Percentiles rank a stretch among this genome's conserved stretches.
Conservation (phyloP, 2,888 invertebrate species). For the Pheosia tremula region DNA sequence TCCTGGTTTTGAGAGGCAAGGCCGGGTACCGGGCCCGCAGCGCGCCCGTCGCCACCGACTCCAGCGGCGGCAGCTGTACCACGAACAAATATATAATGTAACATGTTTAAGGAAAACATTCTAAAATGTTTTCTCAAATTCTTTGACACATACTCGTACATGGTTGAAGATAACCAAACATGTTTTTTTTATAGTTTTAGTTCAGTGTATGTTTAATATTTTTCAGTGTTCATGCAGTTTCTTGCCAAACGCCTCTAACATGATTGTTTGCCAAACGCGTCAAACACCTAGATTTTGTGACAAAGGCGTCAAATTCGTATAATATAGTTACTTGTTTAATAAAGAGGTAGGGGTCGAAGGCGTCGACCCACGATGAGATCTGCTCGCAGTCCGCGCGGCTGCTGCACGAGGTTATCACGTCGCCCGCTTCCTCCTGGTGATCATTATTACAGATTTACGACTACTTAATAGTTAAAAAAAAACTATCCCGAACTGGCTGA, state of each 20-base stretch:
- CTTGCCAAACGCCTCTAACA: too few species aligned
- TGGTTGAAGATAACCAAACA: too few species aligned
- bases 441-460: background rate
- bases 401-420: constrained; percentile 76
- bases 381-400: constrained; percentile 70
- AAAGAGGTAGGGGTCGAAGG: constrained; percentile 95
- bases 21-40: constrained; percentile 88
- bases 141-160: too few species aligned
- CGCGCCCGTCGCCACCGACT: constrained; percentile 71
- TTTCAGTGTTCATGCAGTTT: too few species aligned
- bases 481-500: too few species aligned
- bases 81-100: constrained; percentile 28
- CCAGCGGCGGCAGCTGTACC: constrained; percentile 73
- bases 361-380: constrained; percentile 85
- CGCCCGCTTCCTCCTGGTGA: constrained; percentile 67
- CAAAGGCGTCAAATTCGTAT: too few species aligned
- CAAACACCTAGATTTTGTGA: too few species aligned
- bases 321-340: constrained; percentile 89
- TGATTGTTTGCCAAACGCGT: too few species aligned
- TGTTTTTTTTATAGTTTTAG: too few species aligned
- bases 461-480: background rate
- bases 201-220: too few species aligned
- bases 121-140: too few species aligned
- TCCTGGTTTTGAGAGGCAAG: constrained; percentile 95
- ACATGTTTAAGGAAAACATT: too few species aligned